Base-by-base conservation (phyloP, 2,888 invertebrate species). In the Amorpha juglandis region DNA sequence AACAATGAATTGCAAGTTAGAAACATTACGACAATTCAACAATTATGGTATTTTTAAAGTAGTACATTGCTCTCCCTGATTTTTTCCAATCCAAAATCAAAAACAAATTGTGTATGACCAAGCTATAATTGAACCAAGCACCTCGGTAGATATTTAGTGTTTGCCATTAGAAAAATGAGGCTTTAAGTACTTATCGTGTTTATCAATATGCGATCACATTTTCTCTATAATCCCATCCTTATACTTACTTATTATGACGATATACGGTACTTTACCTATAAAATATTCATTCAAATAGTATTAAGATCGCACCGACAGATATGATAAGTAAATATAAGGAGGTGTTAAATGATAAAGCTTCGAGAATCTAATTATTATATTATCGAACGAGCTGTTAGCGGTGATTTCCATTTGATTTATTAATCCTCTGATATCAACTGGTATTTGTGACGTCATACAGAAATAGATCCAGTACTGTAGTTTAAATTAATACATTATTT, bases 371-470 rank as follows among this genome's bases (percentile, higher is more conserved):
- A 75, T 74, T 77, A 76, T 75, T 72, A 70, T 73, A 71, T 80
- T 83, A 86, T 85, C 84, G 63, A 65, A 64, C 70, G 75, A 74
- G 68, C 73, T 71, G 69, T 71, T 70, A 70, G 84, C 83, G 75
- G 81, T 86, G 86, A 88, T 86, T 87, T 83, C 78, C 74, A 77
- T 78, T 80, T 78, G 78, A 73, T 73, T 73, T 72, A 68, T 63
- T 65, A 75, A 73, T 74, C 71, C 70, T 66, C 19, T 58, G 64
- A 42, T 64, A 64, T 58, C 48, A 48, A 42, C 19, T 48, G 48
- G 27, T 64, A 19, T 19, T 45, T 55, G 27, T 45, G 33, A 33
- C 63, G 63, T 51, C 19, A 63, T 27, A 33, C 11, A 12, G 4
- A 19, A 19, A 48, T 48, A 48, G 6, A 3, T 9, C 19, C 19